Base-by-base conservation (phyloP, 1,140 invertebrate species). In the Drosophila miranda region DNA sequence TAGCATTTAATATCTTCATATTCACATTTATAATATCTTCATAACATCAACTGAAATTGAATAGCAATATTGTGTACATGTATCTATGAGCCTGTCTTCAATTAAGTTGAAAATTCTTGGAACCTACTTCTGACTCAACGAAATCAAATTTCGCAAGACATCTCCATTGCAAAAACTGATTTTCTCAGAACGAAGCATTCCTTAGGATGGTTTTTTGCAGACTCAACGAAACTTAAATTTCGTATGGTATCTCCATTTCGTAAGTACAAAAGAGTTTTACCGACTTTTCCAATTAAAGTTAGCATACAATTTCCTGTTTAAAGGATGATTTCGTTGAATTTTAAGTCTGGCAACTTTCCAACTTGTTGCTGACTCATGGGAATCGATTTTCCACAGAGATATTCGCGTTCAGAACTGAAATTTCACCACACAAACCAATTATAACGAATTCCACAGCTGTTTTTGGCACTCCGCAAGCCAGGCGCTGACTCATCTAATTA, bases 141-240 rank as follows among this genome's bases (percentile, higher is more conserved):
- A n/a, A 14, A 14, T 63, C 21, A 28, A 41, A 61, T 63, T 61
- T 62, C 43, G 43, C 57, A 13, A 46, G 38, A 28, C 19, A 60
- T 55, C 38, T 55, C 38, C 50, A 1, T 53, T 51, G 26, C 6
- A 45, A 26, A 13, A 19, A 26, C 28, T 30, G 28, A 30, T 8
- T 30, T 30, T 30, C 0, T 5, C 28, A 30, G 6, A 6, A 9
- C 30, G 8, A 9, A 34, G 8, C 30, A 34, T 34, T 11, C 30
- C 8, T 9, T 34, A 9, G 9, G 8, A 11, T 0, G 28, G 28
- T 21, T 28, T 26, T 26, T 43, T 21, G 8, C 30, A 26, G 23
- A 26, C 23, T 19, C 7, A 28, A 28, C 28, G 14, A 34, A 6
- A 38, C 45, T 64, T 23, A 16, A 66, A 45, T 68, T 54, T 48